Percentiles rank a stretch among this genome's conserved stretches.
These are phyloP conservation scores for Hexactinellida sp. DNA, from an alignment of 37 sponge, comb jelly and placozoan genomes.

Conservation along the genomic window DNA sequence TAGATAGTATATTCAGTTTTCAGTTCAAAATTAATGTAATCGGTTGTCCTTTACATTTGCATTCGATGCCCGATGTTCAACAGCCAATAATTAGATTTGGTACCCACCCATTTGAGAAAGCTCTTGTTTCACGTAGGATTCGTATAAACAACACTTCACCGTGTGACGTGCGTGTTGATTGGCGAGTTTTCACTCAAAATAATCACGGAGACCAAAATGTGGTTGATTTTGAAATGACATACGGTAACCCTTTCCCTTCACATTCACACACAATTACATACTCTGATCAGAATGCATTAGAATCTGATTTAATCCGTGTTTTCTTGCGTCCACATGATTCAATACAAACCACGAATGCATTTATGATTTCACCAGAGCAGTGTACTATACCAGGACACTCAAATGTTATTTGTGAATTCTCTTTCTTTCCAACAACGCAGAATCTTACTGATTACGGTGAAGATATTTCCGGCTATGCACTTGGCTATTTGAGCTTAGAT, in stretches of 20 bases:
- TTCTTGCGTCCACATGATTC: neutral
- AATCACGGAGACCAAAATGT: neutral
- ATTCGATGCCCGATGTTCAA: neutral
- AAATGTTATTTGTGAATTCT: neutral
- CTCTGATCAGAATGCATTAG: neutral
- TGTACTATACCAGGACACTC: neutral
- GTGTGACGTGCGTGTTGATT: neutral
- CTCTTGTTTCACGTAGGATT: neutral
- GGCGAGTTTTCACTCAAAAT: neutral
- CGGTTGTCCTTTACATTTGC: neutral
- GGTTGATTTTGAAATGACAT: neutral
- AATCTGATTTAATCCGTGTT: neutral
- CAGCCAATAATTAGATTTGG: conserved; percentile 2
- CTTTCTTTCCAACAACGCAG: neutral
- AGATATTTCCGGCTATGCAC: neutral
- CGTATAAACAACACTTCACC: neutral
- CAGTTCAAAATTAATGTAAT: neutral
- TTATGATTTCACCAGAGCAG: neutral
- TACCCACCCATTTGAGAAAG: neutral
- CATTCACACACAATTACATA: neutral
- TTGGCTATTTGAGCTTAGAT: neutral
- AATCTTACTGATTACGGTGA: neutral
- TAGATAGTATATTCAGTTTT: neutral
- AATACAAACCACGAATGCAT: neutral
- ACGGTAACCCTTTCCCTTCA: conserved; percentile 12